phyloP scores from a whole-genome alignment of 1,140 invertebrate species.

The Drosophila fuyamai region DNA sequence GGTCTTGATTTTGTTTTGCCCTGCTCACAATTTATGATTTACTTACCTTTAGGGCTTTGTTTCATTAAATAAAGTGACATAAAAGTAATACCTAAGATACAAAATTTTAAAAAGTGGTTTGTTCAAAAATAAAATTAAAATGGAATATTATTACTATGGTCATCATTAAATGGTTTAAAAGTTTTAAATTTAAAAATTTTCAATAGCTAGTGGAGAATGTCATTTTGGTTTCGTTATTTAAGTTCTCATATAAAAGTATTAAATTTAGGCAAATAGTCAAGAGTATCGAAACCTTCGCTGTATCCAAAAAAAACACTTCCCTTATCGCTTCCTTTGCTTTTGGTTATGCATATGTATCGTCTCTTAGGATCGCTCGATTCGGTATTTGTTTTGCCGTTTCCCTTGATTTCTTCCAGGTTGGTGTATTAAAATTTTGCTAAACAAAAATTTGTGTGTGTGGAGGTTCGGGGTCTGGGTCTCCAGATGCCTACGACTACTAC shows the following conservation, averaged over 20 bases:
- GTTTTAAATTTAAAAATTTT: too few relatives aligned
- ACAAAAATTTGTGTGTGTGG: constrained; percentile 57
- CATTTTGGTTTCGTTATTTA: too few relatives aligned
- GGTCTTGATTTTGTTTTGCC: neutral
- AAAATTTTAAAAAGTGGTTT: too few relatives aligned
- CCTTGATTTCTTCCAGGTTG: constrained; percentile 43
- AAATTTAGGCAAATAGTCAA: neutral
- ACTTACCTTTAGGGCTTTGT: too few relatives aligned
- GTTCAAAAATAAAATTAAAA: too few relatives aligned
- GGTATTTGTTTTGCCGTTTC: constrained; percentile 28
- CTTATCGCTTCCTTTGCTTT: constrained; percentile 49
- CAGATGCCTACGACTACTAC: constrained; percentile 27
- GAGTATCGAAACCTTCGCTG: constrained; percentile 7
- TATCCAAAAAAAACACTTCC: neutral
- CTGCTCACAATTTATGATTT: neutral
- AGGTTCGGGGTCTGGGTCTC: constrained; percentile 32
- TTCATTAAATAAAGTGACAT: too few relatives aligned
- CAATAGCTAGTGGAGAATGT: too few relatives aligned
- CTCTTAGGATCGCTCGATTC: constrained; percentile 69
- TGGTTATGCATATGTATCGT: constrained; percentile 78
- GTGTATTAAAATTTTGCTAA: constrained; percentile 76
- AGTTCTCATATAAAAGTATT: neutral
- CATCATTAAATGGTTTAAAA: too few relatives aligned
- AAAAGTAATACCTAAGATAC: too few relatives aligned
- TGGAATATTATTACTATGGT: too few relatives aligned